phyloP scores from a whole-genome alignment of 2,113 vertebrate species.

The Oryzias javanicus region DNA sequence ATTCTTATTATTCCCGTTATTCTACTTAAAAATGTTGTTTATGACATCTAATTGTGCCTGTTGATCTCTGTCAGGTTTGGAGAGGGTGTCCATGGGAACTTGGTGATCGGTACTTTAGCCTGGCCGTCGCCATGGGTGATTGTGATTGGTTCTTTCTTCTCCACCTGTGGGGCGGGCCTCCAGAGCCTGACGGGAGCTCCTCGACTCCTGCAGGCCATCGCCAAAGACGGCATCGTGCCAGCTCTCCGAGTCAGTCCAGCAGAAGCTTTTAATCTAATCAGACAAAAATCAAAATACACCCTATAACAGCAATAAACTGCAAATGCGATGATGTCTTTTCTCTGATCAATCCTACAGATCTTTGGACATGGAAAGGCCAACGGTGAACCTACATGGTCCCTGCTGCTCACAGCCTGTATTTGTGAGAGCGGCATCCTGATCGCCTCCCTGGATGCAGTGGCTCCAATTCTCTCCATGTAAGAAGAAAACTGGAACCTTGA shows the following conservation, averaged over 20 bases:
- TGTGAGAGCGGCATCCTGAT: constrained; percentile 98
- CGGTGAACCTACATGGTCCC: constrained; percentile 95
- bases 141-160: constrained; percentile 97
- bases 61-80: constrained; percentile 81
- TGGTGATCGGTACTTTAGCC: constrained; percentile 93
- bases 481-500: constrained; percentile 34
- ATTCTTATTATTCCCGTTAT: not conserved
- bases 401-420: constrained; percentile 94
- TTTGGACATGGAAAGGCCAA: constrained; percentile 98
- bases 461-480: constrained; percentile 98
- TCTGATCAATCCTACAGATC: constrained; percentile 75
- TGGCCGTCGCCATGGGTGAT: constrained; percentile 98
- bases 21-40: no score
- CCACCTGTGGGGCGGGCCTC: constrained; percentile 93
- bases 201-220: constrained; percentile 93
- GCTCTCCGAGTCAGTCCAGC: constrained; percentile 86
- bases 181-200: constrained; percentile 96
- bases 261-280: not conserved
- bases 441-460: constrained; percentile 93
- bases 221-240: constrained; percentile 91
- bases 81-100: constrained; percentile 92
- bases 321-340: constrained; percentile 1
- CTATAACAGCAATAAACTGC: not conserved
- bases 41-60: not conserved
- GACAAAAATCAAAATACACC: not conserved